These are phyloP conservation scores for Chironomus tentans DNA, from an alignment of 2,888 invertebrate genomes.

Conservation along the genomic window DNA sequence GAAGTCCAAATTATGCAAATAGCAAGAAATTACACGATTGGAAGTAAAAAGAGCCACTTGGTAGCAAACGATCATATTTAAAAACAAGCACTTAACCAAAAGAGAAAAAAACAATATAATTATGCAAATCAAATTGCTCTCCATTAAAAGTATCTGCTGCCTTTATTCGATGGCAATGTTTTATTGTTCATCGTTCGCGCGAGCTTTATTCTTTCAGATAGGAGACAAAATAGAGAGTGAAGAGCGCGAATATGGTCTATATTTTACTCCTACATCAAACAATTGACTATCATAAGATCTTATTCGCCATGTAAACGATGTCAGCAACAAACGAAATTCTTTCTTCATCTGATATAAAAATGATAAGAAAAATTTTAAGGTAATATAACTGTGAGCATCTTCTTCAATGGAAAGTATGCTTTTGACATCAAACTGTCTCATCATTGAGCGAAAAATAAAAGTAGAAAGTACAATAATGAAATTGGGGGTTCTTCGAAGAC, in stretches of 20 bases:
- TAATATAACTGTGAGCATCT: not conserved
- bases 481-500: too few species aligned
- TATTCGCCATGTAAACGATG: not conserved
- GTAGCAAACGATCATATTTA: slow-evolving; percentile 20
- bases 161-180: slow-evolving; percentile 4
- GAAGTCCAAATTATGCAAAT: slow-evolving; percentile 1
- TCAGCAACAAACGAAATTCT: not conserved
- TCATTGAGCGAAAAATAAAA: not conserved
- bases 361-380: not conserved
- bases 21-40: not conserved
- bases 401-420: not conserved
- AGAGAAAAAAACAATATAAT: slow-evolving; percentile 18
- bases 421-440: slow-evolving; percentile 5
- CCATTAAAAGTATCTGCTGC: slow-evolving; percentile 17
- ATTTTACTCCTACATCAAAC: too few species aligned
- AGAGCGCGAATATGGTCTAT: too few species aligned
- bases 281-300: not conserved
- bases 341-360: not conserved
- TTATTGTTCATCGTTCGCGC: slow-evolving; percentile 10
- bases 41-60: slow-evolving; percentile 4
- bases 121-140: slow-evolving; percentile 22
- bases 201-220: not conserved
- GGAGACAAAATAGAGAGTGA: not conserved
- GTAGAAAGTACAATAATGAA: too few species aligned
- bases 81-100: slow-evolving; percentile 16